A percentile compares a stretch with the other conserved stretches of the same genome.
Conservation (phyloP, 1,140 invertebrate species). For the Calliphora vicina region DNA sequence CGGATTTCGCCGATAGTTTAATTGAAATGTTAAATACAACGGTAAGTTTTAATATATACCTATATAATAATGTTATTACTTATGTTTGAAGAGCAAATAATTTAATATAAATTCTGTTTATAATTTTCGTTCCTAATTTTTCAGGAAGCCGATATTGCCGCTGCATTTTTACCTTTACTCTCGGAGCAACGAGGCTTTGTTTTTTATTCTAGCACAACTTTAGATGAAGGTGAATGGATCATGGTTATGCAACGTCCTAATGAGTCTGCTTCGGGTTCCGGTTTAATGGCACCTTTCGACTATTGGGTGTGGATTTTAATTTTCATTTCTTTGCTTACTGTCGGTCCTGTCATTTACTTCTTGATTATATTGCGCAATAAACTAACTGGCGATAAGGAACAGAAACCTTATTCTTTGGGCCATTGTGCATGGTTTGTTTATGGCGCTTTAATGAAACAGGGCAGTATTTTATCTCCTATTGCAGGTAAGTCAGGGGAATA, state of each 20-base stretch:
- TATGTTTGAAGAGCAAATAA: too few species aligned
- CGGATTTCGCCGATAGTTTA: constrained; percentile 67
- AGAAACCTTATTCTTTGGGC: constrained; percentile 69
- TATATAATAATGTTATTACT: too few species aligned
- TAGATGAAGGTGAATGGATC: constrained; percentile 79
- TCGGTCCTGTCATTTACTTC: constrained; percentile 81
- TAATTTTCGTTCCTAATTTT: too few species aligned
- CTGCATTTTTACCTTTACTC: constrained; percentile 78
- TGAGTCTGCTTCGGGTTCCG: constrained; percentile 82
- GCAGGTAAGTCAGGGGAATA: constrained; percentile 74
- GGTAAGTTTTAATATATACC: constrained; percentile 36
- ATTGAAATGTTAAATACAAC: constrained; percentile 64
- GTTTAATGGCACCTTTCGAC: constrained; percentile 81
- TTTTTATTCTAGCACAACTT: constrained; percentile 69
- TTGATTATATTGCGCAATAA: constrained; percentile 72
- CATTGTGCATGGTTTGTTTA: constrained; percentile 87
- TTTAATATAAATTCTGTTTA: not conserved
- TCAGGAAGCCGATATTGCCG: constrained; percentile 78
- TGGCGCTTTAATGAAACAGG: constrained; percentile 87
- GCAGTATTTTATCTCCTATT: constrained; percentile 78
- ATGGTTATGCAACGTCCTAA: constrained; percentile 80
- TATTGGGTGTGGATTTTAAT: constrained; percentile 80
- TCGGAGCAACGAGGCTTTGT: constrained; percentile 67
- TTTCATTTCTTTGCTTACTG: constrained; percentile 73
- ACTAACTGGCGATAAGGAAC: constrained; percentile 66